Conservation (phyloP, 2,113 vertebrate species). For the Pterophyllum scalare region DNA sequence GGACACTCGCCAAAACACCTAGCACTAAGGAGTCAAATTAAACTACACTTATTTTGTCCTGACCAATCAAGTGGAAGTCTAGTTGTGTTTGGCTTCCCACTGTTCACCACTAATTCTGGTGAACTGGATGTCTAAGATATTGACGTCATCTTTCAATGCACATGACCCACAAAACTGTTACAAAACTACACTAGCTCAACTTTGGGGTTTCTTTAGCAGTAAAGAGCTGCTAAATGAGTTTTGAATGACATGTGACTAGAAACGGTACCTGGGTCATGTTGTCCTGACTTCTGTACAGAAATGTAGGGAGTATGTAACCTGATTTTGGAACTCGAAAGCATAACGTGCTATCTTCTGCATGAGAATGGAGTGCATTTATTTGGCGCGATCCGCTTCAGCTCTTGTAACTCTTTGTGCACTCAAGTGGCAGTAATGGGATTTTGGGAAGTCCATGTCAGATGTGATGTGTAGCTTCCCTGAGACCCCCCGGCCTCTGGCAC, state of each 20-base stretch:
- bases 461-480: slow-evolving; percentile 50
- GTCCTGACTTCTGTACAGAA: not conserved
- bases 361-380: slow-evolving; percentile 4
- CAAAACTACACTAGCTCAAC: not conserved
- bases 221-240: not conserved
- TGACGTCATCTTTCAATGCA: not conserved
- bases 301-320: not conserved
- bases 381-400: slow-evolving; percentile 36
- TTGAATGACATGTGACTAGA: not conserved
- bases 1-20: not conserved
- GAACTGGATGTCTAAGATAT: slow-evolving; percentile 11
- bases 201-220: not conserved
- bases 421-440: slow-evolving; percentile 66
- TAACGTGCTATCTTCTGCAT: not conserved
- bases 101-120: not conserved
- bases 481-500: slow-evolving; percentile 30
- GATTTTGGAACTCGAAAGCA: not conserved
- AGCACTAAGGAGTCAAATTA: not conserved
- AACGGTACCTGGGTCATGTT: not conserved
- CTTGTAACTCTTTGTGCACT: slow-evolving; percentile 42
- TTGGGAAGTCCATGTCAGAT: slow-evolving; percentile 61
- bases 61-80: not conserved
- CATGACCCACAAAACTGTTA: not conserved
- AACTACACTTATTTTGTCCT: slow-evolving; percentile 9
- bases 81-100: slow-evolving; percentile 1